phyloP scores from a whole-genome alignment of 2,888 invertebrate species.

The Rhamnusium bicolor region DNA sequence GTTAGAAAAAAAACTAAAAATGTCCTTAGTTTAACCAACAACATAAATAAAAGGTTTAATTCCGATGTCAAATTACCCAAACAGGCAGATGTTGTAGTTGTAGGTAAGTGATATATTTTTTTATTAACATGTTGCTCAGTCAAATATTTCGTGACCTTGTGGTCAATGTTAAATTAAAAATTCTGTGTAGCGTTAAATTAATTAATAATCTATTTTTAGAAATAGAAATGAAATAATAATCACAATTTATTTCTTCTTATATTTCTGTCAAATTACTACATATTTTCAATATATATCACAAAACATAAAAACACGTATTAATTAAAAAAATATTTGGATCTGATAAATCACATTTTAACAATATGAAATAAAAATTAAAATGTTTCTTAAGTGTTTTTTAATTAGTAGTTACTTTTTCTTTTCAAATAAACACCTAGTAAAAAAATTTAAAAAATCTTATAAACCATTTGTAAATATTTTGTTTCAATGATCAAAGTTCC shows the following conservation, averaged over 20 bases:
- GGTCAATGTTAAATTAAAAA: not conserved
- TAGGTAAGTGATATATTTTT: conserved; percentile 50
- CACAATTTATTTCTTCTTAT: not conserved
- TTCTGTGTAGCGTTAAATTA: not conserved
- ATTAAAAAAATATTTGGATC: too few species aligned
- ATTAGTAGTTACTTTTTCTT: too few species aligned
- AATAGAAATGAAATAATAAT: not conserved
- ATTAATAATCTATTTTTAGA: not conserved
- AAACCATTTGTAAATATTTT: too few species aligned
- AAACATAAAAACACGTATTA: too few species aligned
- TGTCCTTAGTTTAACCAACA: conserved; percentile 5
- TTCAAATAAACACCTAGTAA: too few species aligned
- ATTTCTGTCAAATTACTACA: not conserved
- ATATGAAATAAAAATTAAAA: not conserved
- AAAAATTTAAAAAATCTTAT: too few species aligned
- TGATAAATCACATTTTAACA: too few species aligned
- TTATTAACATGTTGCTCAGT: not conserved
- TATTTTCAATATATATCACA: not conserved
- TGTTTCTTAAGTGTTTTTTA: too few species aligned
- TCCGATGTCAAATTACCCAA: conserved; percentile 49
- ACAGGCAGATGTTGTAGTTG: conserved; percentile 57
- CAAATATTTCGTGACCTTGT: not conserved
- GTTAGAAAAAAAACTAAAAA: conserved; percentile 10
- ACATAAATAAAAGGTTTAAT: conserved; percentile 37
- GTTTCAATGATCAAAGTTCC: too few species aligned